These are phyloP conservation scores for Gallirallus australis DNA, from an alignment of 2,797 vertebrate genomes.

Conservation along the genomic window DNA sequence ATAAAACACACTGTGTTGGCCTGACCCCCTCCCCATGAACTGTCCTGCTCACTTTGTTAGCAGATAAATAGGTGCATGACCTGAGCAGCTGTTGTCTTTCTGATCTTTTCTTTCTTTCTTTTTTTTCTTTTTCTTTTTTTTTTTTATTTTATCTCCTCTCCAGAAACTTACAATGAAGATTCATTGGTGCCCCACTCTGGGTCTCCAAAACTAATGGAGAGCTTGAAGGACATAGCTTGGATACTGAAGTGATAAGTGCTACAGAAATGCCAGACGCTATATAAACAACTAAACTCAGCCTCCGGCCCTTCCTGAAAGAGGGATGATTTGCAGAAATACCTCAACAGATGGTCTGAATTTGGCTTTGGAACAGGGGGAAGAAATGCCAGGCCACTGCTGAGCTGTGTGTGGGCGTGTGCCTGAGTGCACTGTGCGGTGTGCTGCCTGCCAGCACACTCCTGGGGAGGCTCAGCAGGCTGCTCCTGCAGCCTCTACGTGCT, in stretches of 20 bases:
- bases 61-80: neutral
- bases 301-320: neutral
- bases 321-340: constrained; percentile 45
- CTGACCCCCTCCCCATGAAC: neutral
- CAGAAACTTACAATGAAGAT: neutral
- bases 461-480: neutral
- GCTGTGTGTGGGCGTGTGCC: neutral
- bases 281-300: constrained; percentile 33
- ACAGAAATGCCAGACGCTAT: constrained; percentile 33
- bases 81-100: neutral
- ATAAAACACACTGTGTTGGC: neutral
- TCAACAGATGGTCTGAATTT: constrained; percentile 62
- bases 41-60: neutral
- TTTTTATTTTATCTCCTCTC: too few species aligned
- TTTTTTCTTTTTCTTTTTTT: neutral
- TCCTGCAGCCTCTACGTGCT: neutral
- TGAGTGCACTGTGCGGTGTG: rapidly evolving
- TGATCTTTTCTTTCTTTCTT: neutral
- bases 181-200: neutral
- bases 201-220: constrained; percentile 1
- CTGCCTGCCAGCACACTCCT: neutral
- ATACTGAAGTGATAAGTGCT: neutral
- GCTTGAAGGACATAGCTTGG: neutral
- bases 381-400: neutral
- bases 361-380: neutral